These are phyloP conservation scores for Aspiorhynchus laticeps DNA, from an alignment of 2,113 vertebrate species.

Conservation along the genomic window DNA sequence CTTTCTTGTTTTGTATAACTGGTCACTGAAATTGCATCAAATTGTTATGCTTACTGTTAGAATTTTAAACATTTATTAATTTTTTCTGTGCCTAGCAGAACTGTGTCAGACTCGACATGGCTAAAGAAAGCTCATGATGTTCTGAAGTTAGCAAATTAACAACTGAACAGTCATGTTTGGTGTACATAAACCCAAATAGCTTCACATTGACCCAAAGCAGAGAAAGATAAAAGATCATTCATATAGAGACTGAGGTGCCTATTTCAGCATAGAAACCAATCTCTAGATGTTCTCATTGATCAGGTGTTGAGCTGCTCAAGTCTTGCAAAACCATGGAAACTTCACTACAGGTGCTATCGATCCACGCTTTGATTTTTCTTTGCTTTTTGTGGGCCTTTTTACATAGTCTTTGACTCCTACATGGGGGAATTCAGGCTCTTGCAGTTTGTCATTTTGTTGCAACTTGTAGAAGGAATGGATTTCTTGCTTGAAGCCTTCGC, in stretches of 20 bases:
- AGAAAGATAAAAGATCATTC: constrained; percentile 65
- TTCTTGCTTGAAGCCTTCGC: background rate
- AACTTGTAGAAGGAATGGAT: constrained; percentile 16
- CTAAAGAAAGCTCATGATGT: constrained; percentile 13
- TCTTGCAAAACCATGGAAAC: constrained; percentile 37
- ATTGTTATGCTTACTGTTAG: background rate
- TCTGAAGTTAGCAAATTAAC: constrained; percentile 8
- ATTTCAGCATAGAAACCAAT: constrained; percentile 64
- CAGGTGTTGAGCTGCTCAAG: constrained; percentile 37
- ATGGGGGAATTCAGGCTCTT: background rate
- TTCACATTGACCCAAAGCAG: constrained; percentile 59
- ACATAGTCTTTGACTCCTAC: background rate
- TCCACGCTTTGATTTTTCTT: background rate
- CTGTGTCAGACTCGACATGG: background rate
- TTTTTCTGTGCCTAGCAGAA: background rate
- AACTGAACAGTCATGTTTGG: constrained; percentile 5
- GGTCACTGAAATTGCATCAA: background rate
- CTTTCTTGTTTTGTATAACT: background rate
- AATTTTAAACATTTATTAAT: background rate
- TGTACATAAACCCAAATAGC: background rate
- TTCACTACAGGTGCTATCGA: constrained; percentile 35
- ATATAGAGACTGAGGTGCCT: constrained; percentile 58
- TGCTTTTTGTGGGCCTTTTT: background rate
- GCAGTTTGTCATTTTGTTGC: background rate
- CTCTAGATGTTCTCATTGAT: constrained; percentile 66